These are phyloP conservation scores for Myotis davidii DNA, from an alignment of 2,113 vertebrate genomes.

Conservation along the genomic window DNA sequence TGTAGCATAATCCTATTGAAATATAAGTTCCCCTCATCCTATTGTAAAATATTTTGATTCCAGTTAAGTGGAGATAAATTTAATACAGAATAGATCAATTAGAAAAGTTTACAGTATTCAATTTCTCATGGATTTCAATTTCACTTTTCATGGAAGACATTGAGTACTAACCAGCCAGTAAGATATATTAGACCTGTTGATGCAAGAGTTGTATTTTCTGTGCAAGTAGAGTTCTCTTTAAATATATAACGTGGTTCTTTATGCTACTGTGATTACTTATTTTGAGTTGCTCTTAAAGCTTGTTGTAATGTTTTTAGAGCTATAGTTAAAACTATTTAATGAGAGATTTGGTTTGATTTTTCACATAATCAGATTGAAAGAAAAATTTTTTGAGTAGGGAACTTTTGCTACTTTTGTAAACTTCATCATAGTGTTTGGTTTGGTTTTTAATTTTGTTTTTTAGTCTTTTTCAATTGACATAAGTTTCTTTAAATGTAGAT, in stretches of 20 bases:
- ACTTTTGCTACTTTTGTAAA: neutral
- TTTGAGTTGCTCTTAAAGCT: constrained; percentile 20
- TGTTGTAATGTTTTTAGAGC: neutral
- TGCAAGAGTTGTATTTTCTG: neutral
- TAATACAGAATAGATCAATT: neutral
- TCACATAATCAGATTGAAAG: neutral
- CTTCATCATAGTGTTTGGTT: neutral
- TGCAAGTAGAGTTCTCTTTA: neutral
- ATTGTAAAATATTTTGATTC: constrained; percentile 45
- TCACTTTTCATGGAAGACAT: neutral
- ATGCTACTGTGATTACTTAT: neutral
- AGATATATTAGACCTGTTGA: neutral
- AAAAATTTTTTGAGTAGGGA: neutral
- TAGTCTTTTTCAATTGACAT: constrained; percentile 2
- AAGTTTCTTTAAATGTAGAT: constrained; percentile 83
- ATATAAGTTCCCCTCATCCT: neutral
- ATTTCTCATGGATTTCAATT: neutral
- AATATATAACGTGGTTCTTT: neutral
- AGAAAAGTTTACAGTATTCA: neutral
- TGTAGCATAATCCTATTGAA: neutral
- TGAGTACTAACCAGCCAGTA: neutral
- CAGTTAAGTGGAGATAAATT: neutral
- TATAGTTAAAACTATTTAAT: constrained; percentile 13
- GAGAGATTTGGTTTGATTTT: neutral
- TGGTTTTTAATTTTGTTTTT: neutral